phyloP scores from a whole-genome alignment of 2,113 vertebrate species.

The Ovis canadensis region DNA sequence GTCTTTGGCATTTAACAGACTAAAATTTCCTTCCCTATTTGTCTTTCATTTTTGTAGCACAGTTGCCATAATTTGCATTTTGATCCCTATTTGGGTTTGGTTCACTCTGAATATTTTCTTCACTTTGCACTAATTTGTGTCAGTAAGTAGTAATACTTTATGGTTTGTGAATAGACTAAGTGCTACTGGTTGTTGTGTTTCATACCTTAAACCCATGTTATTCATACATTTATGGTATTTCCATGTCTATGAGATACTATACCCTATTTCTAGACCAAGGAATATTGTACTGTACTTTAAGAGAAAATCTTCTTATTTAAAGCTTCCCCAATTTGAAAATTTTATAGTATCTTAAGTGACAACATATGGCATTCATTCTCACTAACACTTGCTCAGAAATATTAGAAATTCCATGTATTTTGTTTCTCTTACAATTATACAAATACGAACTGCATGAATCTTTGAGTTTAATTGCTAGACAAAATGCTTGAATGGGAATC shows the following conservation, averaged over 20 bases:
- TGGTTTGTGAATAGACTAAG: neutral
- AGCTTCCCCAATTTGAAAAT: neutral
- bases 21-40: neutral
- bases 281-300: conserved; percentile 3
- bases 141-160: neutral
- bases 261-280: conserved; percentile 9
- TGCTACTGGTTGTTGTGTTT: neutral
- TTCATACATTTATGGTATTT: neutral
- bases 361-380: neutral
- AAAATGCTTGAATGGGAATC: neutral
- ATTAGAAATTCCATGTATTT: conserved; percentile 9
- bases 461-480: neutral
- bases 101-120: conserved; percentile 33
- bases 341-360: neutral
- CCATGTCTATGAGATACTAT: neutral
- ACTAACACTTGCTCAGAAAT: neutral
- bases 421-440: neutral
- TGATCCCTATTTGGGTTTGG: neutral
- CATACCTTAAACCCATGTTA: neutral
- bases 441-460: neutral
- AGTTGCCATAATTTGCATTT: neutral
- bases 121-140: neutral
- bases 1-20: neutral
- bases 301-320: conserved; percentile 35
- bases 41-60: neutral